These are phyloP conservation scores for Heliconius hortense DNA, from an alignment of 2,888 invertebrate genomes.

Conservation along the genomic window DNA sequence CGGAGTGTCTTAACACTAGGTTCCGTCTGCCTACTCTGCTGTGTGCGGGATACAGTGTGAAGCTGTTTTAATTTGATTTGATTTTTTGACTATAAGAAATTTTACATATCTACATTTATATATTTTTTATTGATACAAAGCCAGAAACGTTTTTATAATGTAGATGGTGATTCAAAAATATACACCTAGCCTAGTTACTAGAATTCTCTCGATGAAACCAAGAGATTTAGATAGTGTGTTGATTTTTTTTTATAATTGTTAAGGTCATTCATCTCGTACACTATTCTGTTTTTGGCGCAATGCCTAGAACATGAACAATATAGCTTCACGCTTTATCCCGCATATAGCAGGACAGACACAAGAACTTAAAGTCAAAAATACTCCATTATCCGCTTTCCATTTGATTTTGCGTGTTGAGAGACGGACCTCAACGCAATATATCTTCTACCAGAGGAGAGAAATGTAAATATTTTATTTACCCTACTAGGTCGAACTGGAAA, in stretches of 20 bases:
- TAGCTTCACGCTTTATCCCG: background rate
- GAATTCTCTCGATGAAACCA: background rate
- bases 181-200: background rate
- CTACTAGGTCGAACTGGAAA: no score
- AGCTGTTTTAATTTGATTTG: no score
- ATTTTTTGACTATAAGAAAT: background rate
- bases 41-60: no score
- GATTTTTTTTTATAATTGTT: background rate
- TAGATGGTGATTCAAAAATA: background rate
- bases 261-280: conserved; percentile 9
- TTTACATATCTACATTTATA: background rate
- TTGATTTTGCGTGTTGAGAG: background rate
- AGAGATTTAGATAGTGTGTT: background rate
- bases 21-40: no score
- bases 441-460: no score
- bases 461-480: no score
- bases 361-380: background rate
- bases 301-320: background rate
- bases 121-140: background rate
- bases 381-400: background rate
- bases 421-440: no score
- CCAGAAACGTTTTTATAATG: background rate
- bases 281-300: background rate
- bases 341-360: no score
- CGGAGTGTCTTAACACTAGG: no score